Percentiles rank a stretch among this genome's conserved stretches.
Conservation (phyloP, 1,140 invertebrate genomes). For the Diuraphis noxia region DNA sequence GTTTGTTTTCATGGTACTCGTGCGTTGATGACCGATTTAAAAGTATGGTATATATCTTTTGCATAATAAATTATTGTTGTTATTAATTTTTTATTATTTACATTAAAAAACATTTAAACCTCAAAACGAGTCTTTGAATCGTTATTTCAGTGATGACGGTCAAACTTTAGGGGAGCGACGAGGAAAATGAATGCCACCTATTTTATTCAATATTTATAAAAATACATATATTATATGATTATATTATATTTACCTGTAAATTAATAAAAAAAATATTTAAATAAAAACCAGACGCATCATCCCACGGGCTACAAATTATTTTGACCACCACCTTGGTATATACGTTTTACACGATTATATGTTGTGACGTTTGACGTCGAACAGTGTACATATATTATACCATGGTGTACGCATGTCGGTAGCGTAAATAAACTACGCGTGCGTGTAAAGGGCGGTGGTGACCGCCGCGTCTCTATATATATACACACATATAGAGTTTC, state of each 20-base stretch:
- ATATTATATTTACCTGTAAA: background rate
- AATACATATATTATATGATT: background rate
- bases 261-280: background rate
- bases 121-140: background rate
- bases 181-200: background rate
- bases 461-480: background rate
- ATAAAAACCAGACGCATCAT: background rate
- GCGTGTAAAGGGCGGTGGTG: slow-evolving; percentile 24
- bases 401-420: background rate
- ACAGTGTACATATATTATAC: background rate
- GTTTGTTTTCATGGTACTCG: background rate
- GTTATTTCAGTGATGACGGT: background rate
- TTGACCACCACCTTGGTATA: background rate
- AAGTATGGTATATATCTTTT: background rate
- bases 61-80: background rate
- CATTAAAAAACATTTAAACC: background rate
- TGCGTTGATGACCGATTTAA: background rate
- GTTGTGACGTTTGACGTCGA: slow-evolving; percentile 10
- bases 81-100: background rate
- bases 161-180: background rate
- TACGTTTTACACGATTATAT: background rate
- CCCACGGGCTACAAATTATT: background rate
- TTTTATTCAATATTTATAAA: background rate
- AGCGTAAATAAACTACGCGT: slow-evolving; percentile 24
- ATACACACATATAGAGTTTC: background rate